Conservation (phyloP, 2,797 vertebrate genomes). For the Epinephelus malabaricus region DNA sequence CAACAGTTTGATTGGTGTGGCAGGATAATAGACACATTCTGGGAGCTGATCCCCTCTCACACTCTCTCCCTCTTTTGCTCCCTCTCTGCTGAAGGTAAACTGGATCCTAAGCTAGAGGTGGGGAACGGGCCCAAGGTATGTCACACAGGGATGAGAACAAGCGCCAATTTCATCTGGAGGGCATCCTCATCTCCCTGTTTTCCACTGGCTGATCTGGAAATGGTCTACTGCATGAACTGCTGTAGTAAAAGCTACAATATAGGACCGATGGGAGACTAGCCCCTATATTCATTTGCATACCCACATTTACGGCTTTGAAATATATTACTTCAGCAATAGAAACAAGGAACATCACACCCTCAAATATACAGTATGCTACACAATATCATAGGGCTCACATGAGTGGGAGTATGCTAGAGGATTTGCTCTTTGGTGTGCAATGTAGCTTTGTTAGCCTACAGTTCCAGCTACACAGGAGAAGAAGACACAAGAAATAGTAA, state of each 20-base stretch:
- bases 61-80: constrained; percentile 25
- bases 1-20: constrained; percentile 85
- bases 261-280: neutral
- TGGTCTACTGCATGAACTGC: neutral
- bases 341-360: neutral
- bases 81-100: constrained; percentile 54
- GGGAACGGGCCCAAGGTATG: constrained; percentile 29
- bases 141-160: constrained; percentile 9
- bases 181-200: constrained; percentile 11
- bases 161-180: constrained; percentile 9
- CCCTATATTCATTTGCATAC: neutral
- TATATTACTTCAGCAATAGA: neutral
- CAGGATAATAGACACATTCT: constrained; percentile 85
- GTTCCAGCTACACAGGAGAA: neutral
- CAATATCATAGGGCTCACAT: neutral
- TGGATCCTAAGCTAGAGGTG: constrained; percentile 40
- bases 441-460: neutral
- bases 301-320: neutral
- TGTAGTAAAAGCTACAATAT: neutral
- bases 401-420: neutral
- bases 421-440: neutral
- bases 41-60: constrained; percentile 79
- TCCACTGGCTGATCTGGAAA: constrained; percentile 1
- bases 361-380: neutral
- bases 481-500: neutral